Evolutionary conservation across 2,888 invertebrate genomes (phyloP), one percentile per base, ranked within the genome.

Genomic region (Beris morrisii): DNA sequence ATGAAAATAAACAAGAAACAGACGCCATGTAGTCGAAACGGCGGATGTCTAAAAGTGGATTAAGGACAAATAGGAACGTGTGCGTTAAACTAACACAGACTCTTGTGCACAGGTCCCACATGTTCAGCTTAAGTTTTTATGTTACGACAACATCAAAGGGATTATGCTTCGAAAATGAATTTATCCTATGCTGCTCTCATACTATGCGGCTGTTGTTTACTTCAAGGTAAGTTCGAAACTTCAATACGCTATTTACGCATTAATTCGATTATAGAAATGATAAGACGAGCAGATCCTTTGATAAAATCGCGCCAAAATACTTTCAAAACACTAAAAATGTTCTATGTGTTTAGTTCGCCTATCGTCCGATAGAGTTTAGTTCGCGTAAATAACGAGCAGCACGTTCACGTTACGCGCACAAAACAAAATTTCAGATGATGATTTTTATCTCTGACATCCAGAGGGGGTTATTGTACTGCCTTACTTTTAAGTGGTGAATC

Each of bases 101-200:
- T 45, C 55, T 2, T 28, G 46, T 52, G 15, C 43, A 43, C 6
- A n/a, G 38, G 38, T 50, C 64, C 32, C 32, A 15, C 55, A 65
- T 65, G 64, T 57, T 57, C 28, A 48, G 22, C 57, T 52, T 38
- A 65, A 50, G 65, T 46, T 58, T 56, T 65, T 48, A 65, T 48
- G 66, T 55, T 56, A 65, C 64, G 68, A 59, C 66, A 68, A 70
- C 70, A 71, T 70, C 70, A 72, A 71, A 70, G 69, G 73, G 76
- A 79, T 78, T 77, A 78, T 78, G 77, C 75, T 75, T 73, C 73
- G 75, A 79, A 78, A 75, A 79, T 79, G 79, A 77, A 76, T 76
- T 75, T 76, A 72, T 73, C 74, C 73, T 76, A 76, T 75, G 75
- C 75, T 72, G 74, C 73, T 68, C 71, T 73, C 73, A 74, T 79